Evolutionary conservation across 2,888 invertebrate genomes (phyloP).

Genomic region (Hyalella azteca): DNA sequence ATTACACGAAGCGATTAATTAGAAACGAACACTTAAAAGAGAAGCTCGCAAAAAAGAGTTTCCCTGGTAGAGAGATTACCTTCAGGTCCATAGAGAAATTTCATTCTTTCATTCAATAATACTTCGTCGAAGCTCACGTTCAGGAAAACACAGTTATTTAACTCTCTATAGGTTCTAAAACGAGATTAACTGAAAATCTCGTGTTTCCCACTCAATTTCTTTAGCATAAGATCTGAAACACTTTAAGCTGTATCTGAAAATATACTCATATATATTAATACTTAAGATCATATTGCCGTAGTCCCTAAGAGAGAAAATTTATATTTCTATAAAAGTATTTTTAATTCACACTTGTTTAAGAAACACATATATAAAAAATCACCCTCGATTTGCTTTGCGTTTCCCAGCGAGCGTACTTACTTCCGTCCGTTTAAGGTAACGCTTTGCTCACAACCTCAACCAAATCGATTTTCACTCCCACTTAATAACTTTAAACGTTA

Average conservation of each 20-base stretch:
- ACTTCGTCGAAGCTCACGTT: too few species aligned
- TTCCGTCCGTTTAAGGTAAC: slow-evolving; percentile 12
- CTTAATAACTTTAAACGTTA: too few species aligned
- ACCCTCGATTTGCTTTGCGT: slow-evolving; percentile 20
- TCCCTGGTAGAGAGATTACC: too few species aligned
- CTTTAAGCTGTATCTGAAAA: slow-evolving; percentile 17
- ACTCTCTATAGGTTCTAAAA: too few species aligned
- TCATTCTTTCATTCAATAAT: too few species aligned
- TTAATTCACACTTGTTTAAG: slow-evolving; percentile 24
- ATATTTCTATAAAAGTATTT: slow-evolving; percentile 25
- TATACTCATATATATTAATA: slow-evolving; percentile 28
- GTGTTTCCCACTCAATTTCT: too few species aligned
- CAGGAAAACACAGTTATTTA: too few species aligned
- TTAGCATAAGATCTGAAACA: slow-evolving; percentile 5
- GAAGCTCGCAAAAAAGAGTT: too few species aligned
- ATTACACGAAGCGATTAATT: background rate
- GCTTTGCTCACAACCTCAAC: slow-evolving; percentile 4
- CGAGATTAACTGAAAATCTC: too few species aligned
- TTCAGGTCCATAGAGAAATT: too few species aligned
- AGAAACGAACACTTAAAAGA: background rate
- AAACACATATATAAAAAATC: background rate
- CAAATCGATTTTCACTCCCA: too few species aligned
- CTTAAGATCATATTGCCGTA: slow-evolving; percentile 3
- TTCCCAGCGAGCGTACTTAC: background rate
- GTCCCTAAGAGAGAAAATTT: slow-evolving; percentile 13